Base-by-base conservation (phyloP, 2,113 vertebrate species). In the Thinocorus orbignyianus region DNA sequence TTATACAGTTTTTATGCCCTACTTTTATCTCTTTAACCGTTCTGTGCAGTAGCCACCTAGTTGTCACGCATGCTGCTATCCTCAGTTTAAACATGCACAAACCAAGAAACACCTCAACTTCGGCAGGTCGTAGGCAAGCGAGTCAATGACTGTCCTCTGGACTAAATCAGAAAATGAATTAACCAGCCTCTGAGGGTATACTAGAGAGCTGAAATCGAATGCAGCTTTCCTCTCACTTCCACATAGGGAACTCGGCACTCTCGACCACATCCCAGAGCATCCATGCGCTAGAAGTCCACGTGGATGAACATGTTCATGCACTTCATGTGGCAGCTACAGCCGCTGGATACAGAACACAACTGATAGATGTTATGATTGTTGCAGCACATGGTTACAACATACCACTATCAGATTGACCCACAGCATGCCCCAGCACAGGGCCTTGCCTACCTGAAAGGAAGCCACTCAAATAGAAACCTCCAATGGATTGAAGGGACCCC, bases 241-340 rank as follows among this genome's bases (percentile, higher is more conserved):
- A 41, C 23, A 3, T 19, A 22, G 1, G 1, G 62, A 76, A 52
- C 54, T 20, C 46, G 7, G n/a, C 2, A 1, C 14, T 48, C 30
- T n/a, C 8, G 25, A 48, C 23, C 8, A 3, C 13, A 14, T 13
- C n/a, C 55, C 44, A 35, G 4, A 76, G 82, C 44, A 55, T 6
- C 35, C 3, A 0, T 0, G 0, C 48, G 10, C 11, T 16, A 23
- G 46, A 78, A 41, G 57, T 3, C 0, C 35, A 7, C 1, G 5
- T 0, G 1, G 41, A 44, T 48, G 42, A 52, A 82, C 11, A 4
- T 0, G 2, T 42, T 37, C 14, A 0, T 2, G 30, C n/a, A 17
- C 51, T 39, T 57, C 4, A 1, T 2, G 16, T 5, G 57, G 49
- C 69, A 51, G 70, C 69, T 71, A 42, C 31, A 35, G 52, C 82